Evolutionary conservation across 1,140 invertebrate genomes (phyloP).

Genomic region (Batillaria attramentaria): DNA sequence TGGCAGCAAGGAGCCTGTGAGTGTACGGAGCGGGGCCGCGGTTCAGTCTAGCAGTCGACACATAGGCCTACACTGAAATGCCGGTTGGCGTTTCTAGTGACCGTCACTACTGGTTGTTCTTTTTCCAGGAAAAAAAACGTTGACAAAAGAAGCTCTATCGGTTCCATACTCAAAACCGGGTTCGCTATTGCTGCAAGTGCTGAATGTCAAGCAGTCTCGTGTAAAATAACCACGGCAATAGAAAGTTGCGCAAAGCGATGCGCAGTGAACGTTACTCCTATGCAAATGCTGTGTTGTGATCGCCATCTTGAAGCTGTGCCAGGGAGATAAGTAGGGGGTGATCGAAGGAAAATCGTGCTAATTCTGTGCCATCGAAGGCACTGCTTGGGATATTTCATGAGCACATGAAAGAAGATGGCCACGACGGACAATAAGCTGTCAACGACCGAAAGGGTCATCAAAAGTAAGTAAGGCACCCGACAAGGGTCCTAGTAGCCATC

Average conservation of each 20-base stretch:
- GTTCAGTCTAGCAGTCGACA: background rate
- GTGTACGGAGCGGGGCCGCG: background rate
- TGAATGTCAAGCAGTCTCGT: background rate
- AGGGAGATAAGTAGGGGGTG: slow-evolving; percentile 51
- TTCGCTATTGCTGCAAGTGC: slow-evolving; percentile 4
- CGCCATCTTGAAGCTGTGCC: slow-evolving; percentile 69
- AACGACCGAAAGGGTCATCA: slow-evolving; percentile 81
- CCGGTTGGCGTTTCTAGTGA: background rate
- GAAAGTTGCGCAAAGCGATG: slow-evolving; percentile 69
- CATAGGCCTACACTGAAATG: background rate
- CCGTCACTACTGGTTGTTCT: background rate
- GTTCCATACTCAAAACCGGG: background rate
- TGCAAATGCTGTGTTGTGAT: slow-evolving; percentile 72
- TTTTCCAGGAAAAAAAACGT: too few relatives aligned
- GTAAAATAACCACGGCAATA: slow-evolving; percentile 60
- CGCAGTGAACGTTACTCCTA: slow-evolving; percentile 64
- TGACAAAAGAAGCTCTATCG: background rate
- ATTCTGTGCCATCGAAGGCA: slow-evolving; percentile 63
- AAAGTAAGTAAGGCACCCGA: slow-evolving; percentile 76
- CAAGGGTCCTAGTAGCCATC: slow-evolving; percentile 40
- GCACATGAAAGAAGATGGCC: slow-evolving; percentile 66
- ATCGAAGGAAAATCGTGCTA: slow-evolving; percentile 61
- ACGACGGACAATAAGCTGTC: slow-evolving; percentile 76
- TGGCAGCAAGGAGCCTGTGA: too few relatives aligned
- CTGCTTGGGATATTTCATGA: slow-evolving; percentile 49